Evolutionary conservation across 2,797 vertebrate genomes (phyloP).

Genomic region (Streptopelia turtur): DNA sequence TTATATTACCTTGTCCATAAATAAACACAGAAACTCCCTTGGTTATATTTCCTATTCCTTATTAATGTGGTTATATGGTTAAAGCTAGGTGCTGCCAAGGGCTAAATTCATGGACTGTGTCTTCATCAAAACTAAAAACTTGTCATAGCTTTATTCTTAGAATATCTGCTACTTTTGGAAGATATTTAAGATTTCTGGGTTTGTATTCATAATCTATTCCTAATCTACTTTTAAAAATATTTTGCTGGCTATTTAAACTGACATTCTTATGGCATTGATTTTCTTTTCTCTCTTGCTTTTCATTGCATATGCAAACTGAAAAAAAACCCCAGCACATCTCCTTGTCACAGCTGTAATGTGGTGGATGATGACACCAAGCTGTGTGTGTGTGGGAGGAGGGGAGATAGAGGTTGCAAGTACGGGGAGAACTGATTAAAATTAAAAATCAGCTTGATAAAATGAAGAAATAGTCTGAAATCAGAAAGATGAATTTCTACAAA

Average conservation of each 20-base stretch:
- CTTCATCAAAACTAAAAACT: not conserved
- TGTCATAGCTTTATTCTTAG: not conserved
- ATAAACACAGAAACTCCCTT: not conserved
- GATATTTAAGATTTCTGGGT: not conserved
- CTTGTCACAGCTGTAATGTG: slow-evolving; percentile 58
- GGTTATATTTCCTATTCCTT: not conserved
- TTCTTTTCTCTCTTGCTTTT: slow-evolving; percentile 42
- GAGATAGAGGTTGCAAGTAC: slow-evolving; percentile 29
- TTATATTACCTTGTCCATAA: not conserved
- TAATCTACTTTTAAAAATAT: not conserved
- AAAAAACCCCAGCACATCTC: not conserved
- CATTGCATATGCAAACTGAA: slow-evolving; percentile 22
- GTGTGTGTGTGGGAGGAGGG: slow-evolving; percentile 60
- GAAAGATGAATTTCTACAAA: slow-evolving; percentile 51
- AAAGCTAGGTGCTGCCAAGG: not conserved
- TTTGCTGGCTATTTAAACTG: slow-evolving; percentile 29
- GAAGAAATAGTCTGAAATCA: slow-evolving; percentile 60
- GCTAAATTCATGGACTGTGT: not conserved
- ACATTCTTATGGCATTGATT: not conserved
- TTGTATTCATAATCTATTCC: not conserved
- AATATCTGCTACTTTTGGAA: not conserved
- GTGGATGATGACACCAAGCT: slow-evolving; percentile 64
- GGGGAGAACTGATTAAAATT: slow-evolving; percentile 58
- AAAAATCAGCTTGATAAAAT: slow-evolving; percentile 57
- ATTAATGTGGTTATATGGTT: not conserved